Percentiles rank a stretch among this genome's conserved stretches.
Conservation (phyloP, 2,113 vertebrate genomes). For the Nothoprocta pentlandii region DNA sequence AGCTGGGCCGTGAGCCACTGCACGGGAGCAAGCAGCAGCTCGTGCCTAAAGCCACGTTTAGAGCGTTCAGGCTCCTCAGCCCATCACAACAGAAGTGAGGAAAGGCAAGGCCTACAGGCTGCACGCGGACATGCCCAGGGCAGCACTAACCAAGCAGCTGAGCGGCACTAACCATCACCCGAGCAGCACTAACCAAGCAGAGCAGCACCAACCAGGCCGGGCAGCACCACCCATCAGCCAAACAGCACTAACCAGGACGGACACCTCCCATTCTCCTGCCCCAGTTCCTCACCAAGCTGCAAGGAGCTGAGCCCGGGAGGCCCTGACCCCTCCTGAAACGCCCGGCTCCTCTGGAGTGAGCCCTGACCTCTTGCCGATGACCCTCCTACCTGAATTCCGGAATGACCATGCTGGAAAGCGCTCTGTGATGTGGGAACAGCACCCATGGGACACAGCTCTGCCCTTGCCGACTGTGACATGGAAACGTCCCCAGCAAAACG, state of each 20-base stretch:
- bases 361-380: background rate
- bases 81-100: background rate
- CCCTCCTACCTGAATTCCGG: background rate
- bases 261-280: background rate
- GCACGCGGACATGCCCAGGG: background rate
- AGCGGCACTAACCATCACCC: background rate
- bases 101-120: background rate
- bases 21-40: background rate
- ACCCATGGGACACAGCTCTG: too few relatives aligned
- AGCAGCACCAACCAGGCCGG: background rate
- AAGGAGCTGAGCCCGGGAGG: background rate
- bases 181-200: background rate
- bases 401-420: fast-evolving
- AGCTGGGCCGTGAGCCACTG: background rate
- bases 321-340: background rate
- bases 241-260: too few relatives aligned
- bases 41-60: background rate
- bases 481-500: background rate
- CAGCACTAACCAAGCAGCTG: background rate
- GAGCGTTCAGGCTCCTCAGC: background rate
- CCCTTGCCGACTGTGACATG: background rate
- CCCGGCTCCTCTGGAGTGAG: background rate
- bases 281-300: background rate
- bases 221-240: too few relatives aligned
- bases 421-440: background rate